Evolutionary conservation across 2,113 vertebrate species (phyloP).

Genomic region (Siphamia tubifer): DNA sequence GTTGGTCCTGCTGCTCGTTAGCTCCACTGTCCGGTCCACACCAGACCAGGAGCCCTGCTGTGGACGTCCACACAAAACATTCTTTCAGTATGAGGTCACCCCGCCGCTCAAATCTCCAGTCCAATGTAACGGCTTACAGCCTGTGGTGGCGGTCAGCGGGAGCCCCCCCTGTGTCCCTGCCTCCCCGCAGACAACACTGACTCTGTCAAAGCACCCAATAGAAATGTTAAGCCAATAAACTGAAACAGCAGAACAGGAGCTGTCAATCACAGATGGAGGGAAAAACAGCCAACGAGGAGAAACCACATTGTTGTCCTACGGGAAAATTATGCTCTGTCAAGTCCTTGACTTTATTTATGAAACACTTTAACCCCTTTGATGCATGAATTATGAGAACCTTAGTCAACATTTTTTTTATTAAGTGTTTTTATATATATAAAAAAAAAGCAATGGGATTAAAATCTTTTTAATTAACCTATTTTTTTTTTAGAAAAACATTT

Average conservation of each 20-base stretch:
- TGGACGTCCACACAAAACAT: slow-evolving; percentile 74
- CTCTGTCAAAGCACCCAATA: slow-evolving; percentile 5
- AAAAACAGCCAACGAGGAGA: not conserved
- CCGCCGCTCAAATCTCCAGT: slow-evolving; percentile 62
- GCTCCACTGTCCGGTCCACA: slow-evolving; percentile 3
- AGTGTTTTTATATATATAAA: too few relatives aligned
- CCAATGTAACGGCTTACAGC: slow-evolving; percentile 63
- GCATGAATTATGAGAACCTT: too few relatives aligned
- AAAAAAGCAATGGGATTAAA: too few relatives aligned
- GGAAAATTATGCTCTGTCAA: too few relatives aligned
- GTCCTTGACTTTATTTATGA: too few relatives aligned
- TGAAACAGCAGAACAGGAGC: slow-evolving; percentile 15
- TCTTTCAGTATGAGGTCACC: slow-evolving; percentile 75
- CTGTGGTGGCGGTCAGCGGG: slow-evolving; percentile 51
- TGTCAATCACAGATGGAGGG: not conserved
- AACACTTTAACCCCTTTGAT: too few relatives aligned
- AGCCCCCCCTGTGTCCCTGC: too few relatives aligned
- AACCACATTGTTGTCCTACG: not conserved
- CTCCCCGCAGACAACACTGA: slow-evolving; percentile 3
- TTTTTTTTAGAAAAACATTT: too few relatives aligned
- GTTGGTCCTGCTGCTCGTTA: slow-evolving; percentile 4
- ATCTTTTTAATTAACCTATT: too few relatives aligned
- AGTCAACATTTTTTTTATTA: too few relatives aligned
- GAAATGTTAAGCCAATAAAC: slow-evolving; percentile 30
- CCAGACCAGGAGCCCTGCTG: slow-evolving; percentile 51